Evolutionary conservation across 2,888 invertebrate species (phyloP).

Genomic region (Bombylius major): DNA sequence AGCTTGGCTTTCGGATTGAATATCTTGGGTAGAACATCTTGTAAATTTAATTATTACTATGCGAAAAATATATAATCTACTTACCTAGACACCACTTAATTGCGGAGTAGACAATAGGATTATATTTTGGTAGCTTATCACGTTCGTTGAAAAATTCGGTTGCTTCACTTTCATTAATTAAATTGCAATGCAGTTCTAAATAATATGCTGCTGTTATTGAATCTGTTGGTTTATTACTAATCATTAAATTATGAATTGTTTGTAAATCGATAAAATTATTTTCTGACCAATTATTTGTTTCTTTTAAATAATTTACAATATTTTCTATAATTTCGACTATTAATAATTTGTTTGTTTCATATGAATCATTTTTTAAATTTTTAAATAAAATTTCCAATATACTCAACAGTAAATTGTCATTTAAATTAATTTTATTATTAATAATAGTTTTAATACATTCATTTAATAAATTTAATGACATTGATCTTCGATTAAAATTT

Average conservation of each 20-base stretch:
- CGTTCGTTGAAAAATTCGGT: neutral
- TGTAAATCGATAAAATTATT: conserved; percentile 3
- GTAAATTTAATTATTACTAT: too few species aligned
- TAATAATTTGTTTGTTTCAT: conserved; percentile 60
- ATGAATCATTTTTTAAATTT: conserved; percentile 53
- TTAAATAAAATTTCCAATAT: conserved; percentile 25
- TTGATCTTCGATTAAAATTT: conserved; percentile 47
- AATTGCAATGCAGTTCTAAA: conserved; percentile 36
- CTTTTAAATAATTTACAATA: conserved; percentile 17
- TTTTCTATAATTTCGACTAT: conserved; percentile 45
- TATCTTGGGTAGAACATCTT: too few species aligned
- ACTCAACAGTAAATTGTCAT: conserved; percentile 28
- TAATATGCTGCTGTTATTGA: conserved; percentile 63
- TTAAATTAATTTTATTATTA: conserved; percentile 33
- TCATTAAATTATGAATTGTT: conserved; percentile 39
- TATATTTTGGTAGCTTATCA: conserved; percentile 10
- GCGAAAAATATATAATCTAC: too few species aligned
- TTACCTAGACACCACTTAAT: conserved; percentile 23
- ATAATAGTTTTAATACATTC: conserved; percentile 25
- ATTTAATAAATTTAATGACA: conserved; percentile 44
- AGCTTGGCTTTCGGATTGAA: too few species aligned
- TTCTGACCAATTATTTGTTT: neutral
- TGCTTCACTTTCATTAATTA: neutral
- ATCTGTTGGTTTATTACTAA: conserved; percentile 61
- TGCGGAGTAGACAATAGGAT: conserved; percentile 20